Conservation (phyloP, 1,140 invertebrate species). For the Cyclina sinensis region DNA sequence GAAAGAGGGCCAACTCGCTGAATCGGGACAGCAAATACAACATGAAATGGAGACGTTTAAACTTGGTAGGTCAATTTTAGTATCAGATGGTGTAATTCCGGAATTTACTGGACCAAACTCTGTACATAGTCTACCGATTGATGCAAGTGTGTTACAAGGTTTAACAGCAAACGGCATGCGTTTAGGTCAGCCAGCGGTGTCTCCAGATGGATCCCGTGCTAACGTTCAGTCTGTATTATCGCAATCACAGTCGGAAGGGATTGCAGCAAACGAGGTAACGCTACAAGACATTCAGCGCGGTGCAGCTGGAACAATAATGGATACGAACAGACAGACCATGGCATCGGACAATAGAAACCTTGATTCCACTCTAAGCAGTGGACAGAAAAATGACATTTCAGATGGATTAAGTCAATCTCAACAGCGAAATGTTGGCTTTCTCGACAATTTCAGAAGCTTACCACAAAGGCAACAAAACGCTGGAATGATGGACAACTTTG, state of each 20-base stretch:
- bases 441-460: no score
- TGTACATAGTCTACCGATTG: background rate
- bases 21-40: conserved; percentile 19
- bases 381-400: background rate
- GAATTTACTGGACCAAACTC: conserved; percentile 10
- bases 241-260: background rate
- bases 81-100: conserved; percentile 45
- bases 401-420: background rate
- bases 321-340: background rate
- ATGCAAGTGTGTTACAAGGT: background rate
- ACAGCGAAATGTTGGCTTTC: background rate
- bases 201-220: background rate
- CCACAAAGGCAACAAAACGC: no score
- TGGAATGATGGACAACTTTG: background rate
- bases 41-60: conserved; percentile 39
- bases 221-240: background rate
- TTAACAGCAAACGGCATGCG: conserved; percentile 13
- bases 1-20: background rate
- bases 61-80: conserved; percentile 41
- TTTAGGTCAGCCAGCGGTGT: conserved; percentile 46
- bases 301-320: background rate
- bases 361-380: background rate
- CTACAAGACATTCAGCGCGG: background rate
- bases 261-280: background rate
- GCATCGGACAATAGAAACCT: background rate